Conservation (phyloP, 2,797 vertebrate genomes). For the Trichosurus vulpecula region DNA sequence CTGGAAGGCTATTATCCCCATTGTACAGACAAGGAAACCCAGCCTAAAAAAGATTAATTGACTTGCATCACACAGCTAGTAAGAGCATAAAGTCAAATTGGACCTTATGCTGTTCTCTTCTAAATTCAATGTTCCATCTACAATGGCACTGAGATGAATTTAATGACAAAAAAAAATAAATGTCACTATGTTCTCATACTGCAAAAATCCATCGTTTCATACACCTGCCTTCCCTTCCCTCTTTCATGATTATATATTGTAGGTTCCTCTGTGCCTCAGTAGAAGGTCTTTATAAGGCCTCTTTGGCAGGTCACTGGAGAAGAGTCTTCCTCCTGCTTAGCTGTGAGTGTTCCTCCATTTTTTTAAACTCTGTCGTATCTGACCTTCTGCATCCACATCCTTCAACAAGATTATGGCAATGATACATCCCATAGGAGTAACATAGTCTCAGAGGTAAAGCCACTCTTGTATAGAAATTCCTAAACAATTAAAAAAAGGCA, state of each 20-base stretch:
- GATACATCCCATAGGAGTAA: accelerated
- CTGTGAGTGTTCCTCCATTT: not conserved
- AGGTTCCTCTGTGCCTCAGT: not conserved
- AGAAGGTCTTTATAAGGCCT: not conserved
- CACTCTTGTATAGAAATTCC: not conserved
- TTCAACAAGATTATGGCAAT: not conserved
- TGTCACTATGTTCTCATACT: not conserved
- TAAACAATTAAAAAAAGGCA: not conserved
- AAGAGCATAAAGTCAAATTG: not conserved
- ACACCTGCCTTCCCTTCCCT: not conserved
- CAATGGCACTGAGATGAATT: not conserved
- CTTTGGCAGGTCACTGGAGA: not conserved
- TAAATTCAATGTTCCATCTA: not conserved
- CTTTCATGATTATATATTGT: not conserved
- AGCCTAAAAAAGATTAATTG: not conserved
- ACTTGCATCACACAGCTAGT: not conserved
- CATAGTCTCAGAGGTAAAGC: not conserved
- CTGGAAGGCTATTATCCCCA: not conserved
- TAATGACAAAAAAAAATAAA: not conserved
- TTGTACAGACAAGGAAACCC: not conserved
- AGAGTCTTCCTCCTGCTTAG: too few species aligned
- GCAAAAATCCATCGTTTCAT: not conserved
- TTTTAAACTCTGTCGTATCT: not conserved
- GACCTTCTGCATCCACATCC: not conserved
- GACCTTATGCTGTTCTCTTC: not conserved